A percentile compares a stretch with the other conserved stretches of the same genome.
These are phyloP conservation scores for Hermodice carunculata DNA, from an alignment of 2,888 invertebrate species.

Conservation along the genomic window DNA sequence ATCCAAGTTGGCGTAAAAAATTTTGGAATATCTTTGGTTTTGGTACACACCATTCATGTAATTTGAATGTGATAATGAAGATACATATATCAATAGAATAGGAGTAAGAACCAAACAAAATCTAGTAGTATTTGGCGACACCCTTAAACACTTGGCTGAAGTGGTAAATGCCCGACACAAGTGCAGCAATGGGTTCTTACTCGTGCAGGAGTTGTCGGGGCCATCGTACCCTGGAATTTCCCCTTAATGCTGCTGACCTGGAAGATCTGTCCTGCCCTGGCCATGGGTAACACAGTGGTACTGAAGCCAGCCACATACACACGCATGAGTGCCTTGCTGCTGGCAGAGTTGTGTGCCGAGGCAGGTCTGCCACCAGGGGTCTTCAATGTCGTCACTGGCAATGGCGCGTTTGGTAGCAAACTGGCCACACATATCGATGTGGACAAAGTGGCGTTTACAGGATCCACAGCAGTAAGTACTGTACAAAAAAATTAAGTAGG, in stretches of 20 bases:
- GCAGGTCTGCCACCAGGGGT: constrained; percentile 72
- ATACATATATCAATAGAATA: no score
- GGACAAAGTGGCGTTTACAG: constrained; percentile 69
- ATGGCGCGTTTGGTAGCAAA: constrained; percentile 62
- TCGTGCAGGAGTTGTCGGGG: constrained; percentile 69
- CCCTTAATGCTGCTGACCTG: constrained; percentile 72
- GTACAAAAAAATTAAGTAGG: no score
- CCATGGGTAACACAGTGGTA: constrained; percentile 72
- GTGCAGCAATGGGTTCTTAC: background rate
- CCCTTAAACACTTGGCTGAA: no score
- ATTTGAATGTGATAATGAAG: no score
- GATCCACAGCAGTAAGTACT: constrained; percentile 66
- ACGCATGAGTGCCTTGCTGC: constrained; percentile 68
- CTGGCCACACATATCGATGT: constrained; percentile 66
- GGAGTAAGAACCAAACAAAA: no score
- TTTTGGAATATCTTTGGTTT: background rate
- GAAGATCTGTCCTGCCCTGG: constrained; percentile 72
- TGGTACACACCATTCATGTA: background rate
- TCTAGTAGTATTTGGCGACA: no score
- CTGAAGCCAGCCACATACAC: constrained; percentile 71
- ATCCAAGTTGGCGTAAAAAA: no score
- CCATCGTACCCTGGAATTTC: constrained; percentile 70
- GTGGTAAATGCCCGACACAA: no score
- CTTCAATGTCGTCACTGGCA: constrained; percentile 70
- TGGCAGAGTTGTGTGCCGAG: constrained; percentile 71